Evolutionary conservation across 2,888 invertebrate genomes (phyloP), one percentile per base, ranked within the genome.

Genomic region (Cremastobaeus sp.): DNA sequence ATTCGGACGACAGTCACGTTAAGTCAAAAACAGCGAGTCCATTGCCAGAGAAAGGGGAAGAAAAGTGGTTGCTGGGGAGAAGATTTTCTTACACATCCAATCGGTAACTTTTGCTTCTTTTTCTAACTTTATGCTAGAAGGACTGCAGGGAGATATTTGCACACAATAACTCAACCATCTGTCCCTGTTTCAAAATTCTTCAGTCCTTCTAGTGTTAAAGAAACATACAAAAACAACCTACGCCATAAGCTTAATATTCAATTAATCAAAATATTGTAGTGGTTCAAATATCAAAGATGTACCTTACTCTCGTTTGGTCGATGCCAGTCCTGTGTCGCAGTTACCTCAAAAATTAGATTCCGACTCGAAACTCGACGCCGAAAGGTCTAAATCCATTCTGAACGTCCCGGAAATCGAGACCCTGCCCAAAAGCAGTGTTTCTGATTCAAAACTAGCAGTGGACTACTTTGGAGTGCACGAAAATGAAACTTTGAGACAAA

Each of bases 401-500:
- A 89, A 85, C 74, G 89, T 89, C 1, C 89, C 89, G 12, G 89
- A 89, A 69, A 86, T 88, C 3, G 90, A 91, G 54, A 82, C 83
- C 8, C 86, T 89, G n/a, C 92, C 93, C 0, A 95, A 96, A 83
- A 95, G 95, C 76, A 95, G 95, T 84, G 92, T 93, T 1, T 96
- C 95, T 0, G 96, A 96, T 88, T 95, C 96, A 0, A 94, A 94
- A 85, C 87, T 96, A 68, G 94, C 95, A 0, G 92, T 95, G 0
- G 95, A 94, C 85, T 94, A 93, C 84, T 93, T 92, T 70, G 89
- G 89, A 25, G 88, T 88, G 5, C 82, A 86, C 2, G 84, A 83
- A 11, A 79, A 72, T n/a, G 86, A 87, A 25, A 71, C 76, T 4
- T 64, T 82, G 12, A 83, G 84, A 68, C 84, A 85, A 37, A 83